Conservation (phyloP, 2,797 vertebrate genomes). For the Arctocebus calabarensis region DNA sequence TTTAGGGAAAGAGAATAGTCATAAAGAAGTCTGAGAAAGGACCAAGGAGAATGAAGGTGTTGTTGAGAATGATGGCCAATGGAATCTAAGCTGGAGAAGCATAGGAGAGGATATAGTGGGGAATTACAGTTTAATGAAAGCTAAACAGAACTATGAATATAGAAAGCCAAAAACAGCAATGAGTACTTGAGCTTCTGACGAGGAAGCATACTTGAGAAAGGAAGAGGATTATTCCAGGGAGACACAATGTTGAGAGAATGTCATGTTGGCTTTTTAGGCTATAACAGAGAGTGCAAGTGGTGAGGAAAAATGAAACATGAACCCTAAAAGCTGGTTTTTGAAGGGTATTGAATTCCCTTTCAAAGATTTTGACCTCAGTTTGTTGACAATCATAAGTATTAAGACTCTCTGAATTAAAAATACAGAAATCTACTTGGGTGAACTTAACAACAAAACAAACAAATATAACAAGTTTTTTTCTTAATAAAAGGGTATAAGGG, state of each 20-base stretch:
- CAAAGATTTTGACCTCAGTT: conserved; percentile 22
- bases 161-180: neutral
- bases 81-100: neutral
- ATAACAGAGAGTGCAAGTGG: neutral
- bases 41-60: neutral
- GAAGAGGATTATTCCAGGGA: neutral
- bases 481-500: neutral
- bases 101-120: neutral
- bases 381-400: neutral
- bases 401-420: neutral
- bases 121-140: neutral
- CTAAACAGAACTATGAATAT: neutral
- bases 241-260: neutral
- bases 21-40: neutral
- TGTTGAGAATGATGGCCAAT: neutral
- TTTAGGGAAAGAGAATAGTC: neutral
- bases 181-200: neutral
- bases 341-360: neutral
- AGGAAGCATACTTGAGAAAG: neutral
- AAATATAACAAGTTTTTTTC: neutral
- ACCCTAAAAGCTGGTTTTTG: neutral
- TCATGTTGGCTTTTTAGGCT: neutral
- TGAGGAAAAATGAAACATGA: neutral
- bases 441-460: neutral
- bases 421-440: neutral